Evolutionary conservation across 2,888 invertebrate genomes (phyloP), one percentile per base, ranked within the genome.

Genomic region (Alviniconcha strummeri): DNA sequence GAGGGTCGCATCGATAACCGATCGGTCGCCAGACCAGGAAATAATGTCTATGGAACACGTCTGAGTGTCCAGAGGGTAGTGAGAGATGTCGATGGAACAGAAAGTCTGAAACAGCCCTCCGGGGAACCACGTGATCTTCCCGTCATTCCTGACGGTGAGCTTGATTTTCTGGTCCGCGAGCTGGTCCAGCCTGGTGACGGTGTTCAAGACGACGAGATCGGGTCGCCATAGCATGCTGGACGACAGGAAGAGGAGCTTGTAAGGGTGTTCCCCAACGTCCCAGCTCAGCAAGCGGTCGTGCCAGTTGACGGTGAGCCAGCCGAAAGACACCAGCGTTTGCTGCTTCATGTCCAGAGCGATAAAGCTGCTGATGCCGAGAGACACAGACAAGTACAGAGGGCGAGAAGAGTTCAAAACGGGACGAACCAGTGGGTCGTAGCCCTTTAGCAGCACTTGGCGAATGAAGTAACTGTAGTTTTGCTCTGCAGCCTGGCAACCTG

Each of bases 21-120:
- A 56, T 7, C n/a, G 19, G 60, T 54, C 60, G 56, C 7, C 36
- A 9, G 82, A 52, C 82, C 83, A 83, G 0, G 57, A 15, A 0
- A 57, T 54, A 5, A 83, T n/a, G 13, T 83, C 54, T n/a, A 83
- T 19, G 69, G 79, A 36, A 15, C 83, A 83, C 17, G 54, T 60
- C 75, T 83, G 83, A 11, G 79, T 80, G 79, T 83, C 83, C 15
- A 83, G n/a, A 15, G 83, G 83, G 69, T 72, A 83, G 57, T 74
- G 56, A 15, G 79, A 74, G 57, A 83, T 80, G 55, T 80, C 56
- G 74, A 83, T 64, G 54, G 74, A 52, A 54, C 79, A 83, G 69
- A 67, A 80, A 13, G 83, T 83, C 67, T 80, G n/a, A 54, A 80
- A 79, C 9, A 83, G 75, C 13, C 83, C 83, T 9, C 83, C 83